Conservation (phyloP, 2,797 vertebrate genomes). For the Borostomias antarcticus region DNA sequence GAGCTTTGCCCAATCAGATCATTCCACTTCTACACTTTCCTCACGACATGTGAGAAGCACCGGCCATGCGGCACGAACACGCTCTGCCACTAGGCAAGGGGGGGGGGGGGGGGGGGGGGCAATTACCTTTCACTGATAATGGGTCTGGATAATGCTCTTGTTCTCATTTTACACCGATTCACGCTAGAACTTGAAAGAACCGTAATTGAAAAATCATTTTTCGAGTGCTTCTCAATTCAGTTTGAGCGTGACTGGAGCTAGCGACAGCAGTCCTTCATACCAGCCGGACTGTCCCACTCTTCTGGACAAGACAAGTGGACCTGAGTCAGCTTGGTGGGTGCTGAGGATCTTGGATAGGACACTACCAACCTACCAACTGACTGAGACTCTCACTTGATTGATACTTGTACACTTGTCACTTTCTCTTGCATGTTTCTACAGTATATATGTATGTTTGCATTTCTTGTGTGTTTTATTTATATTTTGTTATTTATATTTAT, state of each 20-base stretch:
- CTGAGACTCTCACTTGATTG: no score
- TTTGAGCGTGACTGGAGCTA: conserved; percentile 14
- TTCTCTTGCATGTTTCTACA: no score
- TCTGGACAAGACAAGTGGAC: no score
- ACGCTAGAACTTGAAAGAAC: not conserved
- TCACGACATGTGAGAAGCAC: conserved; percentile 13
- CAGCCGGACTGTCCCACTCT: no score
- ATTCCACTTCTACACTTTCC: conserved; percentile 16
- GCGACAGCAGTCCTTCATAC: no score
- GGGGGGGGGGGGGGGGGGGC: not conserved
- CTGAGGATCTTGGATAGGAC: no score
- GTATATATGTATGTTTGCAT: no score
- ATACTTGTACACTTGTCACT: no score
- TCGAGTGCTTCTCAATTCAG: conserved; percentile 16
- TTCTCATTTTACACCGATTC: conserved; percentile 9
- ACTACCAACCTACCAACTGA: no score
- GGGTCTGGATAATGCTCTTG: conserved; percentile 3
- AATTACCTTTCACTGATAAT: not conserved
- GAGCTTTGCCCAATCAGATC: not conserved
- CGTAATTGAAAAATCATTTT: not conserved
- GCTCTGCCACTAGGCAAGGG: conserved; percentile 13
- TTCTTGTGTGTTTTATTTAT: no score
- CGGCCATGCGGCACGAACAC: conserved; percentile 6
- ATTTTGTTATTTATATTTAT: no score
- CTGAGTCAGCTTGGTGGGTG: no score